Conservation (phyloP, 2,113 vertebrate genomes). For the Pyxicephalus adspersus region DNA sequence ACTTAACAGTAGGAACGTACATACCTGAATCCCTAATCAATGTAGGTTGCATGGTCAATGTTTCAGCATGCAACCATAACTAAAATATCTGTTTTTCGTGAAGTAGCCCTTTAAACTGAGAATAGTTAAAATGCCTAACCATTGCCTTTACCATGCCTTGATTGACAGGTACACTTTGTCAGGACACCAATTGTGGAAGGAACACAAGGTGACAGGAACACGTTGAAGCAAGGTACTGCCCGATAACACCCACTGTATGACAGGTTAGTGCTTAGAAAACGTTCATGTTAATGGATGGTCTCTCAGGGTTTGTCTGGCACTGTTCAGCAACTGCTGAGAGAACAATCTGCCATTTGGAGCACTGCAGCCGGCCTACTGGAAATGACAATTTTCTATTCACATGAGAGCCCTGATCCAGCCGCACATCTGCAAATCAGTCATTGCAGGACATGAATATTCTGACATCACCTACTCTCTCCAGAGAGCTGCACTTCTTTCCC, state of each 20-base stretch:
- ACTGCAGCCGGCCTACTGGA: constrained; percentile 33
- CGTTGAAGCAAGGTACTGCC: neutral
- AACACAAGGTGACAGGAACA: neutral
- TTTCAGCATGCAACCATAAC: too few relatives aligned
- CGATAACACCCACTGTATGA: constrained; percentile 1
- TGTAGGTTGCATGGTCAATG: too few relatives aligned
- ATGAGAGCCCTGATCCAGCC: neutral
- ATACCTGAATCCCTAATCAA: too few relatives aligned
- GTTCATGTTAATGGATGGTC: constrained; percentile 31
- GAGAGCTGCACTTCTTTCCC: constrained; percentile 6
- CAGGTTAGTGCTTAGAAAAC: constrained; percentile 14
- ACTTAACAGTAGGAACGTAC: too few relatives aligned
- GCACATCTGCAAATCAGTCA: constrained; percentile 48
- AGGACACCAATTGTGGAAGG: neutral
- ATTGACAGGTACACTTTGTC: neutral
- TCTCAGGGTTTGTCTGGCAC: constrained; percentile 42
- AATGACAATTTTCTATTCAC: constrained; percentile 45
- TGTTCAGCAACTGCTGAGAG: constrained; percentile 44
- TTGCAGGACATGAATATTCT: constrained; percentile 43
- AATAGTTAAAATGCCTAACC: neutral
- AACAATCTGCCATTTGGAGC: constrained; percentile 46
- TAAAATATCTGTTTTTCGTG: too few relatives aligned
- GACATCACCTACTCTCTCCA: constrained; percentile 37
- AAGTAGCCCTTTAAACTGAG: neutral
- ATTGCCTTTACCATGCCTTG: neutral